These are phyloP conservation scores for Oreochromis aureus DNA, from an alignment of 2,113 vertebrate genomes.

Conservation along the genomic window DNA sequence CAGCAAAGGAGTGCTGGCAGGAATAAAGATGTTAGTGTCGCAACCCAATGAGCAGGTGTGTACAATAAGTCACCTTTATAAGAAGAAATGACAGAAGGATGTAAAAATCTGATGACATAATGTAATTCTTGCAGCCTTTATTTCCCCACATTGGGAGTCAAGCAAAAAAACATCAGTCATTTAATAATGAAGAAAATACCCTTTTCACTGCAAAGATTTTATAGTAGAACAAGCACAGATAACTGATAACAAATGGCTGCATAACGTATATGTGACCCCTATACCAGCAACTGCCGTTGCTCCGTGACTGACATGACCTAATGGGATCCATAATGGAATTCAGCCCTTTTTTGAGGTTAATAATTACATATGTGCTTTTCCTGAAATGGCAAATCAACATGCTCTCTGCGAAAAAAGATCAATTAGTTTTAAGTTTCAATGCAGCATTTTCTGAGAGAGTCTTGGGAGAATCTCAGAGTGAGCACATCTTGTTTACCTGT, in stretches of 20 bases:
- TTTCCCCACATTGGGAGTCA: neutral
- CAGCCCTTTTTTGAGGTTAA: neutral
- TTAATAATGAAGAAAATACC: neutral
- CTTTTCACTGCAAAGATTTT: neutral
- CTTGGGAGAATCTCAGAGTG: neutral
- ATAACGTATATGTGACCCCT: neutral
- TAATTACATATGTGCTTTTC: neutral
- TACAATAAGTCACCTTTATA: neutral
- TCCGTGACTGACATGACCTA: neutral
- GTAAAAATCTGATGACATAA: neutral
- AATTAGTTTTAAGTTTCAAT: neutral
- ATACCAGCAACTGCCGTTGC: neutral
- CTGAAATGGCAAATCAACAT: neutral
- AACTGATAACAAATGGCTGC: neutral
- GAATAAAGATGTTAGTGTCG: neutral
- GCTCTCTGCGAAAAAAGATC: neutral
- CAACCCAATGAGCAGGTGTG: neutral
- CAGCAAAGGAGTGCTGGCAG: neutral
- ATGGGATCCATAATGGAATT: neutral
- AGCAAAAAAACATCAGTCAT: neutral
- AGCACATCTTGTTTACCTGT: neutral
- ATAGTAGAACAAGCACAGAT: neutral
- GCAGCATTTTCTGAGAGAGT: neutral
- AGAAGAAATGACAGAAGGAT: neutral
- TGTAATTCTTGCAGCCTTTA: neutral